Base-by-base conservation (phyloP, 1,140 invertebrate species). In the Carposina sasakii region DNA sequence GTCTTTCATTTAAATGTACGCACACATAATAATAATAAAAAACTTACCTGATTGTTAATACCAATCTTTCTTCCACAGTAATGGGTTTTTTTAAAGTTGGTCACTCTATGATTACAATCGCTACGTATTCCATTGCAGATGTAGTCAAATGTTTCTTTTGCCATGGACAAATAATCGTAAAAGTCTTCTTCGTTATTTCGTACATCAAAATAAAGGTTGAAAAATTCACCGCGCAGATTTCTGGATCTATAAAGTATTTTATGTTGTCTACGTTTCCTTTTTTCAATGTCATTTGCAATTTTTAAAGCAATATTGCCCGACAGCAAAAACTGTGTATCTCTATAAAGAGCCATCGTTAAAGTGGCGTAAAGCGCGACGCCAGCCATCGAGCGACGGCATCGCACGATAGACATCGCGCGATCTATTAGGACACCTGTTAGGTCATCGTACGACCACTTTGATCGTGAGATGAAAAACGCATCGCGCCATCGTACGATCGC, bases 161-260 rank as follows among this genome's bases (percentile, higher is more conserved):
- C 31, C 43, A 45, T 45, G 34, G 43, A 45, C 43, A 45, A 33
- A 45, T 45, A 45, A 45, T 45, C 43, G 34, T 45, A 45, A 45
- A 45, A 45, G 31, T 28, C 43, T 33, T 28, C 31, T 31, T 45
- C 43, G 30, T 43, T 26, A 28, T 30, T 26, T 43, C 41, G 41
- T 43, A 43, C 26, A 26, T 43, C 41, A 45, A 45, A 45, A 45
- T 45, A 45, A 33, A 33, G 43, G 34, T 34, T 45, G 43, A 33
- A 31, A 45, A 45, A 45, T 45, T 45, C 43, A 45, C 30, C 43
- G 34, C 43, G 43, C 21, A 45, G 30, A 20, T 45, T 31, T 45
- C 17, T 33, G 31, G 31, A 33, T 45, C 23, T 22, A 45, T 31
- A 45, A 45, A 34, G 43, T 31, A 45, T 19, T 45, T 45, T 45